Base-by-base conservation (phyloP, 1,140 invertebrate genomes). In the Heliconius melpomene region DNA sequence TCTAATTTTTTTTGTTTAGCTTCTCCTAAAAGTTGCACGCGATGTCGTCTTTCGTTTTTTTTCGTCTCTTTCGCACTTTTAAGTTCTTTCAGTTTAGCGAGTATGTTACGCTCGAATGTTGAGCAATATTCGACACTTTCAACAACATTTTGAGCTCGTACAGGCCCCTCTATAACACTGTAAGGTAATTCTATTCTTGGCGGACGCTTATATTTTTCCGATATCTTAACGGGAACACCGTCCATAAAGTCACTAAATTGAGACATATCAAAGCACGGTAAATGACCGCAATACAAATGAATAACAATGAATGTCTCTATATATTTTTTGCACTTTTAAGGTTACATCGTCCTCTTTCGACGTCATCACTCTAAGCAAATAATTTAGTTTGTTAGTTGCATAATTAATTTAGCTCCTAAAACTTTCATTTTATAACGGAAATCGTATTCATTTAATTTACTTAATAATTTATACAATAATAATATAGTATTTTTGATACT, bases 171-270 rank as follows among this genome's bases (percentile, higher is more conserved):
- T 46, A 95, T 94, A 83, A 96, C 96, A 82, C 95, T 95, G 80
- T 96, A 96, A 70, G 97, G 96, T 83, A 98, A 89, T 81, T 96
- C 95, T 73, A 97, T 96, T 92, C 95, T 95, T 78, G 96, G 96
- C 23, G 97, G 97, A 78, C 97, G 96, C 92, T 97, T 97, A 85
- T 97, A 98, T 81, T 96, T 97, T 93, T 98, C 97, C 72, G 97
- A 96, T 90, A 98, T 98, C 95, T 98, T 98, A 70, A 98, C 97
- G 79, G 97, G 96, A 81, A 98, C 96, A 82, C 96, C 97, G 93
- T 98, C 97, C 96, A 98, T 97, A 84, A 96, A 97, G 81, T 93
- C 89, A 71, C 90, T 89, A 77, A 93, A 94, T 90, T 93, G 93
- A 90, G 91, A 94, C 93, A 94, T 94, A 92, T 88, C 91, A 90